These are phyloP conservation scores for Emmelina monodactyla DNA, from an alignment of 2,888 invertebrate genomes.

Conservation along the genomic window DNA sequence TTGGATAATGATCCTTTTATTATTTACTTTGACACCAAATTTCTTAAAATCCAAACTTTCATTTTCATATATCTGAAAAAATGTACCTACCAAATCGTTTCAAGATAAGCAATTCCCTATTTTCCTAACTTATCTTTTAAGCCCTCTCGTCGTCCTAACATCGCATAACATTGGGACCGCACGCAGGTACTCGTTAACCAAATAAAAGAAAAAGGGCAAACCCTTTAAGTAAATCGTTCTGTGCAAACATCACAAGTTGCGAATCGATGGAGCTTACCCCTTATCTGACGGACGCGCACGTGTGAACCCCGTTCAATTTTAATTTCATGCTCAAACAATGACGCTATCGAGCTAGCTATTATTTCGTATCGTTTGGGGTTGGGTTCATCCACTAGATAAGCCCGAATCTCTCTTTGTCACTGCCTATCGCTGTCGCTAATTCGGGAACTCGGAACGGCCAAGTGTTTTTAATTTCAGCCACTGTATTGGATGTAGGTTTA, in stretches of 20 bases:
- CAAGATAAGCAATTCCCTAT: too few species aligned
- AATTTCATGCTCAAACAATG: slow-evolving; percentile 68
- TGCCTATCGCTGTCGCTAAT: slow-evolving; percentile 6
- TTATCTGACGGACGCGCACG: slow-evolving; percentile 60
- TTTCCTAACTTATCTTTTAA: too few species aligned
- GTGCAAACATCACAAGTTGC: slow-evolving; percentile 40
- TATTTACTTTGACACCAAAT: too few species aligned
- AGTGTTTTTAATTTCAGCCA: too few species aligned
- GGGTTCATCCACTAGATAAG: background rate
- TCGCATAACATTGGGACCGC: too few species aligned
- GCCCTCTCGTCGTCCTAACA: too few species aligned
- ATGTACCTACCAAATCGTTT: too few species aligned
- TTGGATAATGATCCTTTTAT: too few species aligned
- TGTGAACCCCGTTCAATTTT: slow-evolving; percentile 65
- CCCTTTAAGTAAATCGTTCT: slow-evolving; percentile 50
- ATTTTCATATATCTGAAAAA: too few species aligned
- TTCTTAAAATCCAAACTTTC: too few species aligned
- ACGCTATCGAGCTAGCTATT: slow-evolving; percentile 61
- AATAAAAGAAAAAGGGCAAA: slow-evolving; percentile 53
- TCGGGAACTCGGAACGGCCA: background rate
- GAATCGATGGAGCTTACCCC: slow-evolving; percentile 58
- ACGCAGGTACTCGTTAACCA: slow-evolving; percentile 30
- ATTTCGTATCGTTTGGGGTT: slow-evolving; percentile 46
- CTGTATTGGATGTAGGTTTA: too few species aligned
- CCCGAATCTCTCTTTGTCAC: background rate